Conservation (phyloP, 2,113 vertebrate species). For the Serilophus lunatus region DNA sequence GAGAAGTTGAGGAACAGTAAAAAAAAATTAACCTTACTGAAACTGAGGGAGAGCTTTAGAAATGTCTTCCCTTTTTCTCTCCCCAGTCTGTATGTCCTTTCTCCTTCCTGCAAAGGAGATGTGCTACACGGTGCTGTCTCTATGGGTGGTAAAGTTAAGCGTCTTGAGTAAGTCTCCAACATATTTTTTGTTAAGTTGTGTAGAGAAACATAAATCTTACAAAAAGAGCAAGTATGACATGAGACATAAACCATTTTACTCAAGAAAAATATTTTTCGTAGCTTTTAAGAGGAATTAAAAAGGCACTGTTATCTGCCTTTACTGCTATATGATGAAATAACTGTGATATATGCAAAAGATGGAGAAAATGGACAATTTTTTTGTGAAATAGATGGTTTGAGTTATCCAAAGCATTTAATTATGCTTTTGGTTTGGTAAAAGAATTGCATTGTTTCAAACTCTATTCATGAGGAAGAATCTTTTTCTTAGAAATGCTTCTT, state of each 20-base stretch:
- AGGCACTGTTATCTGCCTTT: neutral
- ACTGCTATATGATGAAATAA: neutral
- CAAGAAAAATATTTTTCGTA: neutral
- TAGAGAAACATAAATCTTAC: neutral
- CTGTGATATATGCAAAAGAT: neutral
- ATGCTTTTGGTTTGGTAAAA: neutral
- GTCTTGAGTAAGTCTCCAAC: neutral
- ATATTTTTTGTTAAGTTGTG: neutral
- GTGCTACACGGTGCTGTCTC: neutral
- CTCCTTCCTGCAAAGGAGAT: neutral
- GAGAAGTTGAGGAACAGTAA: neutral
- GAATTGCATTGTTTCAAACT: neutral
- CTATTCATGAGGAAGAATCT: neutral
- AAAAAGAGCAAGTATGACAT: neutral
- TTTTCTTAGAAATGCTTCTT: neutral
- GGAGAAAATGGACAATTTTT: neutral
- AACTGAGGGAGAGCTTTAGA: neutral
- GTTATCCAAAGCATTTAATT: neutral
- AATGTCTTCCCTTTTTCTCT: neutral
- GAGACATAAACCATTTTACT: neutral
- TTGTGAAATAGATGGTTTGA: neutral
- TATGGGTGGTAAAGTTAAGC: neutral
- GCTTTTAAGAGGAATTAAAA: neutral
- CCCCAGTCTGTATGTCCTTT: neutral
- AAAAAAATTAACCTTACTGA: neutral